These are phyloP conservation scores for Drosophila infuscata DNA, from an alignment of 2,888 invertebrate genomes.

Conservation along the genomic window DNA sequence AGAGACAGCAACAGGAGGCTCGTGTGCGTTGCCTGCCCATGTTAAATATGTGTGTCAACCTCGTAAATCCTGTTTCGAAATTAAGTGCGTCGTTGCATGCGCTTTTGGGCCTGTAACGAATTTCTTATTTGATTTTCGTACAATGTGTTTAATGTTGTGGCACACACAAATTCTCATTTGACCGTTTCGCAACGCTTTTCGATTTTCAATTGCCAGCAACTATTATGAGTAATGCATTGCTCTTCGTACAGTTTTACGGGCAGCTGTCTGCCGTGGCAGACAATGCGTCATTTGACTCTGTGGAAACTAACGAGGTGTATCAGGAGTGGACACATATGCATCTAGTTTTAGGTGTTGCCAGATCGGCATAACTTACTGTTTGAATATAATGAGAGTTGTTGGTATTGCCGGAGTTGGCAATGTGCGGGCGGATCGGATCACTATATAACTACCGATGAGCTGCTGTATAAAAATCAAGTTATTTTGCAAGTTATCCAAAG, in stretches of 20 bases:
- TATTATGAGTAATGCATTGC: slow-evolving; percentile 1
- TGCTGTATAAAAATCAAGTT: no score
- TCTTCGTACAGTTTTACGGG: background rate
- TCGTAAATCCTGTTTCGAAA: slow-evolving; percentile 81
- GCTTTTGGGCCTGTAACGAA: slow-evolving; percentile 65
- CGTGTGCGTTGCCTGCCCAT: slow-evolving; percentile 25
- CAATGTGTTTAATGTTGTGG: slow-evolving; percentile 76
- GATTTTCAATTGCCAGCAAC: slow-evolving; percentile 65
- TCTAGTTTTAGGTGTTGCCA: slow-evolving; percentile 1
- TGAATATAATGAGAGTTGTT: no score
- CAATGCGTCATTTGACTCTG: slow-evolving; percentile 31
- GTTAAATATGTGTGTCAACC: slow-evolving; percentile 81
- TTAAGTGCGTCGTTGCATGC: slow-evolving; percentile 61
- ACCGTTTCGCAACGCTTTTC: slow-evolving; percentile 71
- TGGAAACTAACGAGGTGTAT: slow-evolving; percentile 31
- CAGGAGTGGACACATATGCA: slow-evolving; percentile 21
- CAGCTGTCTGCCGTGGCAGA: slow-evolving; percentile 44
- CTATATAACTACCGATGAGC: background rate
- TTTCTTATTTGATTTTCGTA: slow-evolving; percentile 79
- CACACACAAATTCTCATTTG: slow-evolving; percentile 64
- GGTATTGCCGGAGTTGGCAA: background rate
- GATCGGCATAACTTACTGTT: background rate
- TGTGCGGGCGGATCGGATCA: background rate
- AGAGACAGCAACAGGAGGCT: slow-evolving; percentile 12
- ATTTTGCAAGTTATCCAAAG: no score